phyloP scores from a whole-genome alignment of 1,140 invertebrate genomes.

The Branchinecta lindahli region DNA sequence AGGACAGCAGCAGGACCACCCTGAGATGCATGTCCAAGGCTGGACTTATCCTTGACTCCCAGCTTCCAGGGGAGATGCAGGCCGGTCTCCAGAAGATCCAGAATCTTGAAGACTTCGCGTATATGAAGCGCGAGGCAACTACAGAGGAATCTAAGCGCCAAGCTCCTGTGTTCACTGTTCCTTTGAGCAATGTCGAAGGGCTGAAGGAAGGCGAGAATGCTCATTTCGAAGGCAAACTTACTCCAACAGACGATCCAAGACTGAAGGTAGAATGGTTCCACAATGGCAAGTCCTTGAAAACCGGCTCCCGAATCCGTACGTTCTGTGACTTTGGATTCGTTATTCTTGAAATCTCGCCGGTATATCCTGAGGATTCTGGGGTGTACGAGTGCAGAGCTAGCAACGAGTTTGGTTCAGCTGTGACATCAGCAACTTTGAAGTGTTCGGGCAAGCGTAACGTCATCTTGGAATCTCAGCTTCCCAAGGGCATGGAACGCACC shows the following conservation, averaged over 20 bases:
- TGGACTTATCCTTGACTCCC: conserved; percentile 83
- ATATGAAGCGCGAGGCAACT: conserved; percentile 50
- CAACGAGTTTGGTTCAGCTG: conserved; percentile 74
- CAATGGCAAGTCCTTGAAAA: conserved; percentile 75
- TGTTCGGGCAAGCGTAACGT: conserved; percentile 71
- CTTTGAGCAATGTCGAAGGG: conserved; percentile 67
- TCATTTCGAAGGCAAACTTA: conserved; percentile 85
- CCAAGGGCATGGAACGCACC: conserved; percentile 79
- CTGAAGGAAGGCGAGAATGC: conserved; percentile 76
- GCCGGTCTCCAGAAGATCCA: conserved; percentile 80
- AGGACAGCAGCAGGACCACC: conserved; percentile 66
- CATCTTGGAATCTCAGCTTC: conserved; percentile 75
- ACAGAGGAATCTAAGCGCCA: conserved; percentile 52
- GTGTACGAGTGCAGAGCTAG: conserved; percentile 80
- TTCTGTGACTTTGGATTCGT: conserved; percentile 93
- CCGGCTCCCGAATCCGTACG: conserved; percentile 75
- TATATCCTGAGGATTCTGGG: conserved; percentile 86
- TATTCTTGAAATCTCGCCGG: conserved; percentile 79
- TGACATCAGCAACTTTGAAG: conserved; percentile 77
- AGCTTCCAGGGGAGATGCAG: conserved; percentile 86
- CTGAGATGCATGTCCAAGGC: conserved; percentile 75
- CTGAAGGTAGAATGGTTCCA: conserved; percentile 91
- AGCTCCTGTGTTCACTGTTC: conserved; percentile 78
- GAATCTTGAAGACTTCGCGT: conserved; percentile 70
- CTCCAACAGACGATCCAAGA: conserved; percentile 82